Evolutionary conservation across 2,888 invertebrate genomes (phyloP).

Genomic region (Slavum lentiscoides): DNA sequence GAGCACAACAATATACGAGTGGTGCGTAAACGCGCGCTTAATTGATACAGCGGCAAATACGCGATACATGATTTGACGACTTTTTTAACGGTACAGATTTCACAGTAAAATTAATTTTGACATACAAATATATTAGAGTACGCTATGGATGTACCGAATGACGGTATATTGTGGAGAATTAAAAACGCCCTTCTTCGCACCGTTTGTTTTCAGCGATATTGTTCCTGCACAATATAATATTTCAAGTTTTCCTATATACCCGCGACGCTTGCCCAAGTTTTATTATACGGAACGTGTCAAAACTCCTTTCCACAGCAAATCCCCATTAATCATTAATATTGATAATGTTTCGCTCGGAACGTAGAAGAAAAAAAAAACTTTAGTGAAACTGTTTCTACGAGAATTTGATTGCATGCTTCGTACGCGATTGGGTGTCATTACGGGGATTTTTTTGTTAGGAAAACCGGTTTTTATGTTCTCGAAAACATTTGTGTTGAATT

Average conservation of each 20-base stretch:
- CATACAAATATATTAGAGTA: too few relatives aligned
- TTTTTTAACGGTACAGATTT: too few relatives aligned
- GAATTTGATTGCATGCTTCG: not conserved
- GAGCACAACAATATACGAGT: too few relatives aligned
- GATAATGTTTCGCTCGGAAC: conserved; percentile 3
- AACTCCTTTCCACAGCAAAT: conserved; percentile 29
- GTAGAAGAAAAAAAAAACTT: not conserved
- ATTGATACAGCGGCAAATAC: too few relatives aligned
- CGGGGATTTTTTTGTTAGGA: not conserved
- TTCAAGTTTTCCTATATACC: conserved; percentile 1
- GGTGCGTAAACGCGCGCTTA: too few relatives aligned
- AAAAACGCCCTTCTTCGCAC: not conserved
- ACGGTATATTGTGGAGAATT: not conserved
- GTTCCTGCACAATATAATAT: not conserved
- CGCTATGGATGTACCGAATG: too few relatives aligned
- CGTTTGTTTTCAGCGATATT: conserved; percentile 6
- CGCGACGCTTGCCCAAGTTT: not conserved
- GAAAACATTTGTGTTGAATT: too few relatives aligned
- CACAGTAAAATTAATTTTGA: too few relatives aligned
- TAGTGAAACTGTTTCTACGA: not conserved
- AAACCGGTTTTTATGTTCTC: not conserved
- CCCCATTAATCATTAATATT: conserved; percentile 38
- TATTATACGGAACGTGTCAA: conserved; percentile 23
- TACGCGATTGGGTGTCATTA: not conserved
- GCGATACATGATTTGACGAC: too few relatives aligned